Base-by-base conservation (phyloP, 2,888 invertebrate genomes). In the Drosophila planitibia region DNA sequence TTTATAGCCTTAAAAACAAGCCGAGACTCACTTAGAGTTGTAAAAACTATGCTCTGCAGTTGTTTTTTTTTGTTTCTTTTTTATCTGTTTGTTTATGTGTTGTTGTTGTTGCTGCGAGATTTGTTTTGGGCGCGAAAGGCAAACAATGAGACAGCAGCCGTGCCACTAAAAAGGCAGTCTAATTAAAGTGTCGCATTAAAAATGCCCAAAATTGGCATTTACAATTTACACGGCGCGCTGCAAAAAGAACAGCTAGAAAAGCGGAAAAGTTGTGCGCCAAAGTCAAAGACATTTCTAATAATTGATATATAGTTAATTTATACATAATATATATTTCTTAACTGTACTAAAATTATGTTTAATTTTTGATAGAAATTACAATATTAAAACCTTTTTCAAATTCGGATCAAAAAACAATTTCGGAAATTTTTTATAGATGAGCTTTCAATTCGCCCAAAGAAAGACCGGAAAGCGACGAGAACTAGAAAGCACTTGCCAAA, bases 1-100 rank as follows among this genome's bases (percentile, higher is more conserved):
- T 93, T 91, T 91, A 91, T 91, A 75, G 83, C 62, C 70, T 32
- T 74, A 79, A 87, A 82, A 80, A 72, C 62, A 49, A 74, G 54
- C 10, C n/a, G 39, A 68, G 65, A 74, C 58, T 63, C 60, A 71
- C 55, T 41, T 41, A 49, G 44, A 78, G 70, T 68, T 62, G 69
- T 83, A 70, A 71, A 79, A 82, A 82, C 77, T 84, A 71, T 51
- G 54, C 57, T 28, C 35, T 47, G 65, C 61, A 41, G 55, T 61
- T 63, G 39, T 58, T 69, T 37, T 54, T 60, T 65, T 70, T 41
- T 55, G 41, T 54, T 53, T 35, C 49, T 63, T 62, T 70, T 57
- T 47, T 33, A 47, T 44, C 54, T 39, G 55, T 39, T 28, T 37
- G 25, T 9, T 55, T 14, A 55, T 55, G 33, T 52, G 28, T 39